Conservation (phyloP, 2,797 vertebrate species). For the Zalophus californianus region DNA sequence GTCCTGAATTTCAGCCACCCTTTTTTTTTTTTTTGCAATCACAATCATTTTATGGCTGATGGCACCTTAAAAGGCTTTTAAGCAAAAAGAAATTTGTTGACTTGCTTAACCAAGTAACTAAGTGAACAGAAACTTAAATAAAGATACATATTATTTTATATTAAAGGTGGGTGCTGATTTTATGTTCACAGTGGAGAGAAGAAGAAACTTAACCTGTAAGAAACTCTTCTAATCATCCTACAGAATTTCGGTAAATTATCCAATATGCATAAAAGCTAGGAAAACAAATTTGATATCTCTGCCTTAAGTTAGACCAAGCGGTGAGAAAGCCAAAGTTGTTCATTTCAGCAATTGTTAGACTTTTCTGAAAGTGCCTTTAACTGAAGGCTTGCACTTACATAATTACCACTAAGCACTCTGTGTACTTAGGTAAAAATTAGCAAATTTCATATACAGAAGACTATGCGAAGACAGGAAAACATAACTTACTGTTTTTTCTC, state of each 20-base stretch:
- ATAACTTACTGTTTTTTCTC: constrained; percentile 88
- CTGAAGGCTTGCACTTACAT: neutral
- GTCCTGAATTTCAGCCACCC: neutral
- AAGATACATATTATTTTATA: neutral
- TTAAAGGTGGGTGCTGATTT: neutral
- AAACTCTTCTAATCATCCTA: neutral
- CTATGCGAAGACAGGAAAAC: neutral
- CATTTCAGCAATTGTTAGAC: neutral
- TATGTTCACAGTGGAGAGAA: neutral
- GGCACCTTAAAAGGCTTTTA: neutral
- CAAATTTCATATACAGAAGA: neutral
- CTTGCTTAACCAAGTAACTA: neutral
- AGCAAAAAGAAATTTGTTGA: neutral
- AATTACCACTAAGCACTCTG: neutral
- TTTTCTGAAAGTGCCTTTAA: constrained; percentile 18
- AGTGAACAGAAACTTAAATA: neutral
- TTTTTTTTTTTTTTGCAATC: neutral
- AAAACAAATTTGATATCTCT: constrained; percentile 21
- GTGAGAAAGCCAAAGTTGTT: neutral
- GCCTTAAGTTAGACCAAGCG: neutral
- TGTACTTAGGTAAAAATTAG: neutral
- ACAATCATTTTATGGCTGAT: neutral
- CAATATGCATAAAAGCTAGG: neutral
- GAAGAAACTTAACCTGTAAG: neutral
- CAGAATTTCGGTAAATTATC: constrained; percentile 5